These are phyloP conservation scores for Protodeltote pygarga DNA, from an alignment of 2,888 invertebrate genomes.

Conservation along the genomic window DNA sequence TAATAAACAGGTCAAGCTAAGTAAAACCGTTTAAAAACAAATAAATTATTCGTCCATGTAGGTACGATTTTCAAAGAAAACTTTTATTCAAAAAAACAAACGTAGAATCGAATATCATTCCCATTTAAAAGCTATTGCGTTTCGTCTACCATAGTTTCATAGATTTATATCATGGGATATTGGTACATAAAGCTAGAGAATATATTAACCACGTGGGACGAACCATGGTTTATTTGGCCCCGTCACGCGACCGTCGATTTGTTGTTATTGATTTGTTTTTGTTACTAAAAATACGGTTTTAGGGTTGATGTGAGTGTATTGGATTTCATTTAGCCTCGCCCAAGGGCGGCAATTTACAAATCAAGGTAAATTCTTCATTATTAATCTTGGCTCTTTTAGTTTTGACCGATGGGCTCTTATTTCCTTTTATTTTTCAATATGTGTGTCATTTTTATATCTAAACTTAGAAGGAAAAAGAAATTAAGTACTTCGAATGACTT, in stretches of 20 bases:
- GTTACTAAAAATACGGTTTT: slow-evolving; percentile 19
- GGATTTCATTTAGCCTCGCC: background rate
- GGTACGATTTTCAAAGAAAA: too few relatives aligned
- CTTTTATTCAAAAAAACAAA: too few relatives aligned
- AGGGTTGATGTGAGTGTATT: slow-evolving; percentile 4
- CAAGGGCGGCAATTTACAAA: background rate
- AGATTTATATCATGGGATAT: slow-evolving; percentile 41
- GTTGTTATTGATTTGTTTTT: slow-evolving; percentile 34
- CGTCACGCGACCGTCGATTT: slow-evolving; percentile 36
- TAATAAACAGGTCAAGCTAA: too few relatives aligned
- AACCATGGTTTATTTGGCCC: slow-evolving; percentile 21
- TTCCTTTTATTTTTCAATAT: too few relatives aligned
- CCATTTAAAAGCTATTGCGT: slow-evolving; percentile 7
- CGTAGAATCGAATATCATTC: background rate
- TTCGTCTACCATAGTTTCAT: slow-evolving; percentile 8
- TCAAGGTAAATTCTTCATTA: too few relatives aligned
- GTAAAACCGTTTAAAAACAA: too few relatives aligned
- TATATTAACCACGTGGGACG: slow-evolving; percentile 34
- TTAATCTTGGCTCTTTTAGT: too few relatives aligned
- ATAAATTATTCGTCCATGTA: too few relatives aligned
- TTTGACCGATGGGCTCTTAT: too few relatives aligned
- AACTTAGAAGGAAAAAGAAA: too few relatives aligned
- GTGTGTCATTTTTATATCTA: too few relatives aligned
- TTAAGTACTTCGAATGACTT: too few relatives aligned
- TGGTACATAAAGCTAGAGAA: slow-evolving; percentile 29